Conservation (phyloP, 2,797 vertebrate species). For the Pseudochaenichthys georgianus region DNA sequence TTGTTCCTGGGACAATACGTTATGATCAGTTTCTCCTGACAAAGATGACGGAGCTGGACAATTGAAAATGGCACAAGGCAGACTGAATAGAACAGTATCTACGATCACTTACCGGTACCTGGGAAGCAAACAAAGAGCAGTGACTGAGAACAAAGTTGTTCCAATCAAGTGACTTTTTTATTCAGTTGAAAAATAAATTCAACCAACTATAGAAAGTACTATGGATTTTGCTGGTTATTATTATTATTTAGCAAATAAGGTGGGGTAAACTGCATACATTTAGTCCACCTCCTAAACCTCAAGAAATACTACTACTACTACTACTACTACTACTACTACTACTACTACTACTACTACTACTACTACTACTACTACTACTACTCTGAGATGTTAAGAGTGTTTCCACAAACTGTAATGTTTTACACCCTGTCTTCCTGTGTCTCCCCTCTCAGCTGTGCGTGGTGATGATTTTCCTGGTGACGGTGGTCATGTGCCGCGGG, state of each 20-base stretch:
- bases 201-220: neutral
- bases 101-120: neutral
- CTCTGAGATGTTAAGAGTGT: neutral
- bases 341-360: neutral
- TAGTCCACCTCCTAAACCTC: neutral
- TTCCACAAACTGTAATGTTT: neutral
- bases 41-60: neutral
- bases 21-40: conserved; percentile 35
- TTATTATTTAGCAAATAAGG: neutral
- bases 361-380: neutral
- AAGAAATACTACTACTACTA: neutral
- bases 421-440: neutral
- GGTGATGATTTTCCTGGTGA: conserved; percentile 89
- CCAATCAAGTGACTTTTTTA: neutral
- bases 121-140: neutral
- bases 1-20: conserved; percentile 12
- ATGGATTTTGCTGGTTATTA: too few relatives aligned
- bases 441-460: conserved; percentile 80
- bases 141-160: too few relatives aligned
- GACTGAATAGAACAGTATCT: neutral
- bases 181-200: neutral
- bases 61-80: neutral
- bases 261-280: neutral
- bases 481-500: conserved; percentile 86
- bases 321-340: neutral